Evolutionary conservation across 2,797 vertebrate genomes (phyloP), one percentile per base, ranked within the genome.

Genomic region (Rhinichthys osculus): DNA sequence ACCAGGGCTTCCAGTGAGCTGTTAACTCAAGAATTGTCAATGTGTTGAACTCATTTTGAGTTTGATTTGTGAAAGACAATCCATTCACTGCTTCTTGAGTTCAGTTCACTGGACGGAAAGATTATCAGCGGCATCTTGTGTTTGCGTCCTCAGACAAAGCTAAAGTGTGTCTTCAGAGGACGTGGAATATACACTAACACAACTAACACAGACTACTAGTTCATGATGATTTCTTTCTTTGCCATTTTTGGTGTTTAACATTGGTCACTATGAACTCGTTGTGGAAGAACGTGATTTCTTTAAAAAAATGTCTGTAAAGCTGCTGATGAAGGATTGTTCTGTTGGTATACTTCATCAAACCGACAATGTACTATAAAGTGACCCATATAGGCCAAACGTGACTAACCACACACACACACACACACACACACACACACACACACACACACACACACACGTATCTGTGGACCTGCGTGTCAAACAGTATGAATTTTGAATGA

Each of bases 401-500:
- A 80, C 21, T 52, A 33, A 16, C 47, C 42, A 67, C 72, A 72
- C 4, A 16, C 44, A 47, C 38, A 47, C 50, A 76, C 30, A 69
- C 42, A 72, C 71, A 77, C 40, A 44, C 10, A 44, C 38, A 47
- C 50, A 77, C 33, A 69, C 5, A 38, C 23, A 42, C 59, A 44
- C 10, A 44, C 38, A 47, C 50, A 77, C 33, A 69, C 5, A 38
- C 23, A 42, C 59, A n/a, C 40, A 30, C 3, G 38, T 50, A 38
- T 64, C 69, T 69, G 35, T 59, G 38, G 21, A 67, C 42, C 66
- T 82, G 69, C 16, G 16, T 40, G 54, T 59, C 82, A 73, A 71
- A 74, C 86, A 64, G 84, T 85, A 92, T 91, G 67, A 89, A 92
- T 92, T 93, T 91, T 92, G 89, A 89, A 92, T 92, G 92, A 92